Conservation (phyloP, 64 coral and sea anemone genomes). For the Stichodactyla helianthus region DNA sequence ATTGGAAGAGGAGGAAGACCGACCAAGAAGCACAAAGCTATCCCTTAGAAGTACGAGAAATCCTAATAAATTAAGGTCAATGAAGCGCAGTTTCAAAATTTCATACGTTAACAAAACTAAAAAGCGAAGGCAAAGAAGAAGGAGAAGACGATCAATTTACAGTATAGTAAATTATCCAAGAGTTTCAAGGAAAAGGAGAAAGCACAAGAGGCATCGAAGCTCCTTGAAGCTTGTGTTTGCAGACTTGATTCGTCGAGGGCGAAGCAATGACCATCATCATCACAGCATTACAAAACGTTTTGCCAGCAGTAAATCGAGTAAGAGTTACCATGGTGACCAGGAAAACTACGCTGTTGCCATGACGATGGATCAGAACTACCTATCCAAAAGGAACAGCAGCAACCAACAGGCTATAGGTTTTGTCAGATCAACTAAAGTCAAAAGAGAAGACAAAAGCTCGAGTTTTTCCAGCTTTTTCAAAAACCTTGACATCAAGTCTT, state of each 20-base stretch:
- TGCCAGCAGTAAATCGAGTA: too few species aligned
- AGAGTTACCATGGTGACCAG: neutral
- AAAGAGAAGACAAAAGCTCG: neutral
- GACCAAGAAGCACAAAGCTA: neutral
- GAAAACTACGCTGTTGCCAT: neutral
- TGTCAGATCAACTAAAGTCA: neutral
- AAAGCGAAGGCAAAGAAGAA: neutral
- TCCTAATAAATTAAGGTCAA: neutral
- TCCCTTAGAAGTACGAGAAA: too few species aligned
- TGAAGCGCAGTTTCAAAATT: neutral
- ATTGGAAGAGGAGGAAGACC: neutral
- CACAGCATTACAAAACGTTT: neutral
- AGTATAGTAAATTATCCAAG: neutral
- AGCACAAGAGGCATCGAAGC: neutral
- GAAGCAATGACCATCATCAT: neutral
- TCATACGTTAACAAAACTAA: neutral
- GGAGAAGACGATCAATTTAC: neutral
- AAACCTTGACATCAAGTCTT: slow-evolving; percentile 1
- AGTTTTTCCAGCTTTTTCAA: slow-evolving; percentile 1
- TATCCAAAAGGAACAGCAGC: neutral
- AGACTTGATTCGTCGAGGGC: neutral
- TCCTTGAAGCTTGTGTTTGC: neutral
- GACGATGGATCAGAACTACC: neutral
- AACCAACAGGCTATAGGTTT: neutral
- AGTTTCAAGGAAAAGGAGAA: neutral